Conservation (phyloP, 2,888 invertebrate species). For the Ophion ventricosus region DNA sequence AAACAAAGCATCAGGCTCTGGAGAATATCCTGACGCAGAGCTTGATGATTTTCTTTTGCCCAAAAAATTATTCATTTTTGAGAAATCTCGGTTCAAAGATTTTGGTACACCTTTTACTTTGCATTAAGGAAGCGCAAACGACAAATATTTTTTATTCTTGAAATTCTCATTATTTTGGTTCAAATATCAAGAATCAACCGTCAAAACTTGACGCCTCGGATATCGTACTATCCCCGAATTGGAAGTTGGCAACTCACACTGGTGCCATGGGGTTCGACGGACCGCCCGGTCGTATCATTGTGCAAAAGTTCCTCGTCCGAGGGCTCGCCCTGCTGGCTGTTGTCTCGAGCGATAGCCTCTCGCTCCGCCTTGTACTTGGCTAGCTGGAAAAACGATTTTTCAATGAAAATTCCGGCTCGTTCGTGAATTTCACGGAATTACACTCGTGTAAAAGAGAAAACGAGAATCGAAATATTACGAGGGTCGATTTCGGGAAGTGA, state of each 20-base stretch:
- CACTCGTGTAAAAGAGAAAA: background rate
- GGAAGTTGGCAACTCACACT: constrained; percentile 70
- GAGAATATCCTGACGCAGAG: no score
- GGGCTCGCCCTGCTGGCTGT: constrained; percentile 69
- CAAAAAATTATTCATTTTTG: no score
- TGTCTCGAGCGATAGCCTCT: constrained; percentile 64
- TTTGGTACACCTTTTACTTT: no score
- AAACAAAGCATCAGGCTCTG: no score
- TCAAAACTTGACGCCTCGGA: no score
- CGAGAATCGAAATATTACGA: background rate
- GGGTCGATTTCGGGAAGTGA: constrained; percentile 33
- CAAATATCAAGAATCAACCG: no score
- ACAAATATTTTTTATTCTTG: no score
- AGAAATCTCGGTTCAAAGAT: no score
- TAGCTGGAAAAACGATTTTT: constrained; percentile 69
- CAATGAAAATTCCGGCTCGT: background rate
- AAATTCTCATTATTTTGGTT: no score
- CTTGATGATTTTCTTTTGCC: no score
- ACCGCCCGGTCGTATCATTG: constrained; percentile 72
- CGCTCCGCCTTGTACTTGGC: constrained; percentile 75
- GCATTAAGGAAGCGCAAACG: no score
- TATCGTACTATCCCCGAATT: no score
- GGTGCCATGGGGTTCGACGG: constrained; percentile 71
- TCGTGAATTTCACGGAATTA: background rate
- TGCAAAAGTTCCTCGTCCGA: constrained; percentile 77